Percentiles rank a stretch among this genome's conserved stretches.
Evolutionary conservation across 1,140 invertebrate species (phyloP).

Genomic region (Drosophila ogumai): DNA sequence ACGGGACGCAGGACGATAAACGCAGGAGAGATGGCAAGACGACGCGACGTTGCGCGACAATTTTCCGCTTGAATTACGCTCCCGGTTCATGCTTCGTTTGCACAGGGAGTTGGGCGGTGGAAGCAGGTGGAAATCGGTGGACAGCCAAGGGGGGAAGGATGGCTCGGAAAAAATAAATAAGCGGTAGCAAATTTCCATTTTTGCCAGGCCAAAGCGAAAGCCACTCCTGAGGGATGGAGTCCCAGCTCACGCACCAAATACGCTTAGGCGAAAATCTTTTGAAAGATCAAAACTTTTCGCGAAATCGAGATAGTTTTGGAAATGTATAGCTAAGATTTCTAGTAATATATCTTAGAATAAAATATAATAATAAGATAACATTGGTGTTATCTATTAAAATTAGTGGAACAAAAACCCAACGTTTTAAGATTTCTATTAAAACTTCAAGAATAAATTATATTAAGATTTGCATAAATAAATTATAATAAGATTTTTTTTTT

Average conservation of each 20-base stretch:
- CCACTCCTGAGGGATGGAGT: constrained; percentile 31
- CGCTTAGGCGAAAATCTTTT: constrained; percentile 24
- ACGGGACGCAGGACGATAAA: constrained; percentile 37
- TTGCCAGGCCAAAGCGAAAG: constrained; percentile 65
- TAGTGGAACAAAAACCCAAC: neutral
- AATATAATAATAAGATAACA: no score
- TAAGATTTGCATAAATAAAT: no score
- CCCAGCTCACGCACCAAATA: constrained; percentile 38
- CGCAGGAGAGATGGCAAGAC: constrained; percentile 61
- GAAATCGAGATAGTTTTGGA: neutral
- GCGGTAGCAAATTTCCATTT: constrained; percentile 82
- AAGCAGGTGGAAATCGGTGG: constrained; percentile 16
- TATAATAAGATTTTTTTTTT: no score
- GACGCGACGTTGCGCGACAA: constrained; percentile 81
- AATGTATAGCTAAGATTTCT: neutral
- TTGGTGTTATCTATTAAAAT: no score
- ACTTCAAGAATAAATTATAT: no score
- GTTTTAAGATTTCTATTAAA: no score
- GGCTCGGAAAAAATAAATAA: constrained; percentile 72
- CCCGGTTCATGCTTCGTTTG: constrained; percentile 82
- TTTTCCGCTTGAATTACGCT: constrained; percentile 83
- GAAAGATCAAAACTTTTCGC: neutral
- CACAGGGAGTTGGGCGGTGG: constrained; percentile 43
- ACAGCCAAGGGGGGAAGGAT: neutral
- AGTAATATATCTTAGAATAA: neutral